Percentiles rank a stretch among this genome's conserved stretches.
These are phyloP conservation scores for Vidua chalybeata DNA, from an alignment of 2,113 vertebrate genomes.

Conservation along the genomic window DNA sequence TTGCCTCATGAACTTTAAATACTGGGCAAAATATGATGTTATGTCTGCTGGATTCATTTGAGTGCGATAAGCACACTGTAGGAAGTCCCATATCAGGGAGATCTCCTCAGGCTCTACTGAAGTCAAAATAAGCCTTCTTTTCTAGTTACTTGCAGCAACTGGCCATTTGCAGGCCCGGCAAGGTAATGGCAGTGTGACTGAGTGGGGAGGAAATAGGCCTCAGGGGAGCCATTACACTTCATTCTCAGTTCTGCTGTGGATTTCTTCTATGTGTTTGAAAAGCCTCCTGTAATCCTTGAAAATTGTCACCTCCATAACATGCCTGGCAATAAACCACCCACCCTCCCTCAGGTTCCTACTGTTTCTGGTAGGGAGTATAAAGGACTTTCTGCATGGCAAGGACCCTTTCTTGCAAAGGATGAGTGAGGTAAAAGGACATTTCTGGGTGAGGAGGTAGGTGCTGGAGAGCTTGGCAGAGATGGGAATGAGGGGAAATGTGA, in stretches of 20 bases:
- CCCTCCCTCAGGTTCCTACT: background rate
- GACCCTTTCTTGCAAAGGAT: background rate
- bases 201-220: background rate
- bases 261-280: background rate
- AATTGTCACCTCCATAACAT: background rate
- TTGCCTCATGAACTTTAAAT: conserved; percentile 30
- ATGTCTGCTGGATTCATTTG: conserved; percentile 6
- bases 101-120: background rate
- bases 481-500: background rate
- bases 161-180: background rate
- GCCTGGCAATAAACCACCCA: background rate
- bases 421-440: background rate
- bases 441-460: background rate
- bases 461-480: background rate
- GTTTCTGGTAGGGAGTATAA: background rate
- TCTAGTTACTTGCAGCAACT: background rate
- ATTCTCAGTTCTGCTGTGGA: background rate
- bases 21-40: background rate
- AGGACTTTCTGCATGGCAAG: background rate
- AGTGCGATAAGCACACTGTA: background rate
- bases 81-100: background rate
- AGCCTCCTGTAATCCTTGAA: background rate
- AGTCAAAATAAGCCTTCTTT: conserved; percentile 14
- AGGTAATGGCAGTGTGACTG: background rate
- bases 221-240: background rate